These are phyloP conservation scores for Clavelina lepadiformis DNA, from an alignment of 23 tunicate genomes.

Conservation along the genomic window DNA sequence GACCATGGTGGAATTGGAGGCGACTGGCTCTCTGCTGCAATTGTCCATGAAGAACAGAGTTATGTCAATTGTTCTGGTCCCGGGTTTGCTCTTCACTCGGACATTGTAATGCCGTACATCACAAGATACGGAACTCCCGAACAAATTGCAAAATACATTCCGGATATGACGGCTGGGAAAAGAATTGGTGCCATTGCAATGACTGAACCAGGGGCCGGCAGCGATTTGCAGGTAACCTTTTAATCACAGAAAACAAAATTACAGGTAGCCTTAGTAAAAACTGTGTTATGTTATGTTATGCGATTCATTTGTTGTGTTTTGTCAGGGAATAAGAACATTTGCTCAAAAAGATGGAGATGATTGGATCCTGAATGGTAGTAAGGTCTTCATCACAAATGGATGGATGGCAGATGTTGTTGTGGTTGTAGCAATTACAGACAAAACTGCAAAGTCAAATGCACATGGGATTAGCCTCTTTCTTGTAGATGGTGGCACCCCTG, in stretches of 20 bases:
- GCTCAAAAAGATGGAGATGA: conserved; percentile 92
- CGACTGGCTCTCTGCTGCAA: conserved; percentile 88
- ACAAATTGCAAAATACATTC: conserved; percentile 87
- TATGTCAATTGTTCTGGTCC: conserved; percentile 88
- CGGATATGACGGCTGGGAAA: conserved; percentile 88
- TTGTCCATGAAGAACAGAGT: conserved; percentile 94
- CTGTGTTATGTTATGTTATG: background rate
- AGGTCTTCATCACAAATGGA: conserved; percentile 95
- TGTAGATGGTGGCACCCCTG: conserved; percentile 79
- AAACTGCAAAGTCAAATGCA: conserved; percentile 86
- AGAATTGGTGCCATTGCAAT: conserved; percentile 89
- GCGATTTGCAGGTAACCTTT: conserved; percentile 92
- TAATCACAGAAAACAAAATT: too few relatives aligned
- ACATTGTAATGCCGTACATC: conserved; percentile 94
- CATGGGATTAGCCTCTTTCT: conserved; percentile 89
- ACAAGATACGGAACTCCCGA: conserved; percentile 92
- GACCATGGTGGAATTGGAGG: conserved; percentile 97
- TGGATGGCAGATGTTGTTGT: conserved; percentile 85
- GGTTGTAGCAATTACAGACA: conserved; percentile 88
- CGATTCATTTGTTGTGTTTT: background rate
- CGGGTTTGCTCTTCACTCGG: conserved; percentile 84
- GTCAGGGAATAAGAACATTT: conserved; percentile 76
- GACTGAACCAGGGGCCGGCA: conserved; percentile 92
- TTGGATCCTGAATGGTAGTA: conserved; percentile 89
- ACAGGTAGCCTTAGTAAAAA: too few relatives aligned